Evolutionary conservation across 2,113 vertebrate species (phyloP), one percentile per base, ranked within the genome.

Genomic region (Porphyrio hochstetteri): DNA sequence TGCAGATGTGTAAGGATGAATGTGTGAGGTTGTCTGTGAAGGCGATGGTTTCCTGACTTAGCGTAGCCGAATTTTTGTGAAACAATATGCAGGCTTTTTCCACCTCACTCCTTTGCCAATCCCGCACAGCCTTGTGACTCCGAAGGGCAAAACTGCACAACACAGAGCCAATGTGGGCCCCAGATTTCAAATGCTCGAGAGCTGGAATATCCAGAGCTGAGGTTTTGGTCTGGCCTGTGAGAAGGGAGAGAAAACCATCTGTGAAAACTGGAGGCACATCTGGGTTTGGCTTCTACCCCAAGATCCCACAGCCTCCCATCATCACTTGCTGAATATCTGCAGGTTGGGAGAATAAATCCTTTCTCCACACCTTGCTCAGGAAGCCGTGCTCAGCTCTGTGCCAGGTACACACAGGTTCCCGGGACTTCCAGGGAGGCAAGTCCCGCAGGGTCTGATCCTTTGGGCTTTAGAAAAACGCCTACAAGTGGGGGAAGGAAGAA

Each of bases 211-310:
- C 17, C 82, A 95, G 61, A 72, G 57, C 56, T 94, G 95, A 96
- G 92, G 92, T 94, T 96, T 95, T 84, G 72, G 69, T 96, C 93
- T 92, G 79, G 96, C 80, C 80, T 36, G 36, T 44, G 65, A 84
- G 90, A 95, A 84, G 55, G 74, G 68, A 94, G 64, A 60, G 72
- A 92, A 95, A 96, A 91, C 48, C 89, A 89, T 94, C 93, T 96
- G 86, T 78, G 65, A 93, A 94, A 88, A 71, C 33, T 92, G 88
- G 46, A 97, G 36, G 82, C 76, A 88, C 28, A 68, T 82, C 44
- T 84, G 70, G 77, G 72, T 78, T 94, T 96, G 95, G 95, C 92
- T 82, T 90, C 82, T 88, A 57, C 48, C 14, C 53, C 53, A n/a
- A 48, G 64, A 86, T 78, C 72, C 57, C 88, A 81, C 72, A 88